Evolutionary conservation across 37 sponge, comb jelly and placozoan genomes (phyloP).

Genomic region (Corticium candelabrum): DNA sequence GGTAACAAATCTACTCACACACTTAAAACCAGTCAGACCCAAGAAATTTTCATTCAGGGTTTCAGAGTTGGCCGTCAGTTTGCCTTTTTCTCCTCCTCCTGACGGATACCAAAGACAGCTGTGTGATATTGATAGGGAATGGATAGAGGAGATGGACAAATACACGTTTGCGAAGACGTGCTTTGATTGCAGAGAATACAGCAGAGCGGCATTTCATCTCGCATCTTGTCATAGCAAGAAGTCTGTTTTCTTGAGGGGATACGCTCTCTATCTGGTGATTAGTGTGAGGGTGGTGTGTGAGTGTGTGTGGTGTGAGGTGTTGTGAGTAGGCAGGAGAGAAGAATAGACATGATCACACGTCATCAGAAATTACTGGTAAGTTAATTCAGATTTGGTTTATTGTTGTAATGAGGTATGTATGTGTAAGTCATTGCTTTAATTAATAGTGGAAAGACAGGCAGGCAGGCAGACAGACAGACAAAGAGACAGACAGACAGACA

Average conservation of each 20-base stretch:
- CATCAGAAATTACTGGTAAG: too few species aligned
- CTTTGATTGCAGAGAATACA: neutral
- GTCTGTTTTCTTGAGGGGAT: neutral
- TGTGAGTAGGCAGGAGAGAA: too few species aligned
- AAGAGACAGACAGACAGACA: too few species aligned
- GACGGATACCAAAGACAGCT: neutral
- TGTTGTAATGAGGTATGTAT: too few species aligned
- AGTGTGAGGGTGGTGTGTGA: too few species aligned
- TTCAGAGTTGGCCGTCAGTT: neutral
- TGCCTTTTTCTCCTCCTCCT: neutral
- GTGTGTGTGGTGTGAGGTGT: too few species aligned
- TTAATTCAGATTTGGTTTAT: too few species aligned
- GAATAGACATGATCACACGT: too few species aligned
- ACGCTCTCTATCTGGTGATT: neutral
- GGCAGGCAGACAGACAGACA: too few species aligned
- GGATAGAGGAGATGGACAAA: neutral
- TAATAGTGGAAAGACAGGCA: neutral
- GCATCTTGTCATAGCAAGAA: neutral
- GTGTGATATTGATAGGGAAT: neutral
- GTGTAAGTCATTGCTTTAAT: neutral
- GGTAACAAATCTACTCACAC: neutral
- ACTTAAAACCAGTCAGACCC: neutral
- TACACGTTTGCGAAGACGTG: constrained; percentile 2
- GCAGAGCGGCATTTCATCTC: neutral
- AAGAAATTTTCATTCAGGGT: neutral